A percentile compares a stretch with the other conserved stretches of the same genome.
phyloP scores from a whole-genome alignment of 2,888 invertebrate species.

The Phortica okadai region DNA sequence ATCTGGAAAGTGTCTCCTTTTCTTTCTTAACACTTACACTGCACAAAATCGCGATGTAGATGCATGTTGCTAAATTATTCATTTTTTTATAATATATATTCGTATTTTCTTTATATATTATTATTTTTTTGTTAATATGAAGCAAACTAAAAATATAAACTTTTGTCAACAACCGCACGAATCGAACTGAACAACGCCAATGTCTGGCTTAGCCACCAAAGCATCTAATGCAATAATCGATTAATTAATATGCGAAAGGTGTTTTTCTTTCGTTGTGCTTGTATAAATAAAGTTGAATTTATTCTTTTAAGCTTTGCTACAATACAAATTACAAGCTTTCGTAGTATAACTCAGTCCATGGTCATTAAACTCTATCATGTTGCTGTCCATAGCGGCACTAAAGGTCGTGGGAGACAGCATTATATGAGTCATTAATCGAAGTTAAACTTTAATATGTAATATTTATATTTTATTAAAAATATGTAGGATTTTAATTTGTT shows the following conservation, averaged over 20 bases:
- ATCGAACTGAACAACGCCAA: constrained; percentile 40
- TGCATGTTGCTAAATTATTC: not conserved
- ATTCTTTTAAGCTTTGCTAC: constrained; percentile 2
- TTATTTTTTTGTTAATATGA: not conserved
- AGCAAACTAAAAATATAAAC: constrained; percentile 38
- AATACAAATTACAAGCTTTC: not conserved
- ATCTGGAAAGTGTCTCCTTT: too few relatives aligned
- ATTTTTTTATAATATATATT: not conserved
- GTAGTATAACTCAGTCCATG: not conserved
- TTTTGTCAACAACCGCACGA: constrained; percentile 47
- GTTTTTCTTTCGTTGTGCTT: constrained; percentile 42
- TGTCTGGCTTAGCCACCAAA: not conserved
- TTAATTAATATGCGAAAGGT: constrained; percentile 57
- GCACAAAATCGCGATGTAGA: constrained; percentile 48
- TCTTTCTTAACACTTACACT: constrained; percentile 49
- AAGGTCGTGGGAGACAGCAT: constrained; percentile 13
- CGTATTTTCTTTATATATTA: not conserved
- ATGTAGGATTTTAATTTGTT: too few relatives aligned
- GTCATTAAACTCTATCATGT: not conserved
- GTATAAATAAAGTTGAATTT: not conserved
- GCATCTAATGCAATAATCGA: constrained; percentile 45
- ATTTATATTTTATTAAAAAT: not conserved
- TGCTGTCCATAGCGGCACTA: constrained; percentile 10
- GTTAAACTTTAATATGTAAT: not conserved
- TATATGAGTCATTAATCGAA: not conserved